Evolutionary conservation across 2,797 vertebrate species (phyloP), one percentile per base, ranked within the genome.

Genomic region (Nannoperca australis): DNA sequence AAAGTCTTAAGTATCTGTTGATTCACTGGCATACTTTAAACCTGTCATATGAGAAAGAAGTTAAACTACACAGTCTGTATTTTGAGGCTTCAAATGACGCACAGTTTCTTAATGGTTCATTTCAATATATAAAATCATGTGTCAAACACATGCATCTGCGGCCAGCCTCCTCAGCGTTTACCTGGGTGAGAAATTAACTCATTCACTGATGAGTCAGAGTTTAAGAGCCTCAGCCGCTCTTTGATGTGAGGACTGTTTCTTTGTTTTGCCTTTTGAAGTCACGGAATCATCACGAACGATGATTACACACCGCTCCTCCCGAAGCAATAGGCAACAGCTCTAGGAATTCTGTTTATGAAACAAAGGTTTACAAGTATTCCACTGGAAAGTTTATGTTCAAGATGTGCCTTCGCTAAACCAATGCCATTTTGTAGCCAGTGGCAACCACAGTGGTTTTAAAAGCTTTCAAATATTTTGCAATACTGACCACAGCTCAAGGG

Each of bases 281-380:
- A 88, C 79, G 86, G 81, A 89, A 84, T 86, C 85, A 82, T 87
- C 78, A 76, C 51, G 56, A 81, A 85, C 64, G 40, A 88, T 73
- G 83, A 88, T 87, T 85, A 86, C 81, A 61, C 66, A 54, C 63
- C 44, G 44, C 66, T 56, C 70, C 87, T 83, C 73, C 73, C 81
- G 59, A 79, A 51, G 20, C 45, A 22, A 59, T 5, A 53, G 77
- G 74, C 76, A 77, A 80, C 78, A 49, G 82, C 81, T 81, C 15
- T 45, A 91, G 86, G 85, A 91, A 86, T 86, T 88, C 78, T 90
- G 91, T 92, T 94, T 92, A 93, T 78, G 62, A 91, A 86, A 79
- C 56, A 55, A 70, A 85, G 79, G 81, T 93, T 93, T 89, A 89
- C 78, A 91, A 91, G 88, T 87, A 81, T 85, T 82, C 82, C 68